Conservation (phyloP, 2,888 invertebrate genomes). For the Panopea generosa region DNA sequence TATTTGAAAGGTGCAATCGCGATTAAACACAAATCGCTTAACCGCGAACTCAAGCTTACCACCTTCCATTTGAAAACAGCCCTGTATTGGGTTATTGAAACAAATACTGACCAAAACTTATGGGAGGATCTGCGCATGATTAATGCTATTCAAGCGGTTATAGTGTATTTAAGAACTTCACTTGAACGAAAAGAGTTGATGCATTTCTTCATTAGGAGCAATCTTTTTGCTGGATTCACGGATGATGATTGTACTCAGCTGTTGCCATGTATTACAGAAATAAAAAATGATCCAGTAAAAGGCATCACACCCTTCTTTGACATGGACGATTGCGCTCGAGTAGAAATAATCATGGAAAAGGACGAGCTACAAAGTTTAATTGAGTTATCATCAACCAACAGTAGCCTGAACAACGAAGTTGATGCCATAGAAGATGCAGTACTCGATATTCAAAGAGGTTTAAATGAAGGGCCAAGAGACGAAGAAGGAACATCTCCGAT, state of each 20-base stretch:
- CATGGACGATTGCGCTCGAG: constrained; percentile 20
- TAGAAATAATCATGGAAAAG: constrained; percentile 11
- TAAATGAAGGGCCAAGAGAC: constrained; percentile 31
- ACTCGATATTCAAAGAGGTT: constrained; percentile 42
- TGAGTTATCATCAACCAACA: constrained; percentile 30
- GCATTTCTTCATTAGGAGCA: constrained; percentile 39
- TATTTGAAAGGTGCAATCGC: constrained; percentile 49
- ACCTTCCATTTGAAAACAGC: constrained; percentile 63
- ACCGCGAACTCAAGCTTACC: constrained; percentile 37
- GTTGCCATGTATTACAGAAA: constrained; percentile 14
- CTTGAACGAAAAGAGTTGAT: constrained; percentile 3
- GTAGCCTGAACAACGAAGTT: constrained; percentile 22
- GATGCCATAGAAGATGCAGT: constrained; percentile 36
- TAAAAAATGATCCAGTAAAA: constrained; percentile 17
- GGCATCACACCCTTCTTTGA: constrained; percentile 29
- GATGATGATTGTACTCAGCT: constrained; percentile 11
- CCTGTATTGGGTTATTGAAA: constrained; percentile 54
- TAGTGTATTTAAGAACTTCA: constrained; percentile 12
- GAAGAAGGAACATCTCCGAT: constrained; percentile 28
- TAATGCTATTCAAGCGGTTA: constrained; percentile 6
- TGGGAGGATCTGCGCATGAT: constrained; percentile 26
- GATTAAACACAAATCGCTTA: constrained; percentile 14
- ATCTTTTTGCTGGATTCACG: constrained; percentile 38
- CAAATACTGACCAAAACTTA: constrained; percentile 9
- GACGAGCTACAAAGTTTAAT: constrained; percentile 28